phyloP scores from a whole-genome alignment of 2,113 vertebrate species.

The human (Homo sapiens) region DNA sequence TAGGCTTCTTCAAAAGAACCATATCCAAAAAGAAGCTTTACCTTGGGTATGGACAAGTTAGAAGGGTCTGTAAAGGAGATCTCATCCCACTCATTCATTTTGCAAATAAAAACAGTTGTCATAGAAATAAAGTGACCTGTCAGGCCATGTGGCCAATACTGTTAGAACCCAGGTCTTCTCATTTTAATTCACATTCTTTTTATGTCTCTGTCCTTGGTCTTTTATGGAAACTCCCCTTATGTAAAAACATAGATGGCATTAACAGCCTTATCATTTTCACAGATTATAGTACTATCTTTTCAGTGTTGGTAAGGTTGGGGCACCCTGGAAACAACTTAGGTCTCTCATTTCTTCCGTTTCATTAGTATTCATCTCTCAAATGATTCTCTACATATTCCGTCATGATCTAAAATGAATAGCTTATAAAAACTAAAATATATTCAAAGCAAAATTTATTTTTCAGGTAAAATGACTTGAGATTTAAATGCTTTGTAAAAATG shows the following conservation, averaged over 20 bases:
- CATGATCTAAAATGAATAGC: background rate
- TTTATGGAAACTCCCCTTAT: background rate
- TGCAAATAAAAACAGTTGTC: background rate
- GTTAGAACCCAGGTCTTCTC: background rate
- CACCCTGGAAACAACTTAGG: background rate
- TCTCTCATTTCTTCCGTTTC: background rate
- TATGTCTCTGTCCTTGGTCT: background rate
- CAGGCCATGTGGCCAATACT: too few species aligned
- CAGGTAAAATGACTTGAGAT: background rate
- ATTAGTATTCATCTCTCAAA: background rate
- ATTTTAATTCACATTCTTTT: background rate
- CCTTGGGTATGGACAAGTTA: background rate
- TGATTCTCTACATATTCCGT: background rate
- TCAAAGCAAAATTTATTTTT: slow-evolving; percentile 11
- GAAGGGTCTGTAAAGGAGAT: background rate
- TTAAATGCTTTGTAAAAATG: background rate
- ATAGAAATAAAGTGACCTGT: background rate
- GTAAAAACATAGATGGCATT: background rate
- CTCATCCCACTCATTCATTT: background rate
- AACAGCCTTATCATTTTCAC: background rate
- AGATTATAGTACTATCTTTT: background rate
- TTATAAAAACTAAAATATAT: slow-evolving; percentile 37
- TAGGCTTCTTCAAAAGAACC: background rate
- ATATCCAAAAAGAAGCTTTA: background rate
- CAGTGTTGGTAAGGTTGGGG: background rate